Percentiles rank a stretch among this genome's conserved stretches.
Evolutionary conservation across 2,888 invertebrate genomes (phyloP).

Genomic region (Apodemia duryi): DNA sequence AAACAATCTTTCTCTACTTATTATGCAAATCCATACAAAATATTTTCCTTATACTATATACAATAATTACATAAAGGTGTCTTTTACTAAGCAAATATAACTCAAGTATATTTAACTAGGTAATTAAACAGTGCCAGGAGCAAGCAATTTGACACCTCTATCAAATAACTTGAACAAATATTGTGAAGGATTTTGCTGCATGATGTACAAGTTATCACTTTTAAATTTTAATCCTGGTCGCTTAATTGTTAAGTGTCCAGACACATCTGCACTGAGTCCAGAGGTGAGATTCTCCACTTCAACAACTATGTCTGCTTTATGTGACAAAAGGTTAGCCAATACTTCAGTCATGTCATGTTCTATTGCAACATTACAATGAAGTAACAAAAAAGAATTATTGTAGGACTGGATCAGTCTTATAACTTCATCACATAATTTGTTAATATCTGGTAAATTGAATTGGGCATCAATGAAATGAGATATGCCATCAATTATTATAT

Average conservation of each 20-base stretch:
- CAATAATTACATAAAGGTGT: no score
- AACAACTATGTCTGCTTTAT: slow-evolving; percentile 81
- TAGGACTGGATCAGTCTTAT: slow-evolving; percentile 50
- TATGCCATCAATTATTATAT: slow-evolving; percentile 85
- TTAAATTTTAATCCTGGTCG: slow-evolving; percentile 58
- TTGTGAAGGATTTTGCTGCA: slow-evolving; percentile 48
- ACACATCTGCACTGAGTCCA: slow-evolving; percentile 85
- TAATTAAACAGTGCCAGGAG: slow-evolving; percentile 79
- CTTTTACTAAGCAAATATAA: not conserved
- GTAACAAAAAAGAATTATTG: slow-evolving; percentile 61
- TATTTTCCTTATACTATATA: no score
- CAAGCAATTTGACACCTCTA: slow-evolving; percentile 85
- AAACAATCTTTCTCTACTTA: no score
- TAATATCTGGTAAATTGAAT: slow-evolving; percentile 71
- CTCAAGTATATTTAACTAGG: slow-evolving; percentile 10
- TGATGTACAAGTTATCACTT: slow-evolving; percentile 43
- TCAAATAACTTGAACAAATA: slow-evolving; percentile 86
- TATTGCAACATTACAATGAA: slow-evolving; percentile 80
- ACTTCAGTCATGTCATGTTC: slow-evolving; percentile 78
- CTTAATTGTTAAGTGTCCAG: slow-evolving; percentile 82
- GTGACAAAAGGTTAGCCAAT: slow-evolving; percentile 80
- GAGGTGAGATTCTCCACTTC: slow-evolving; percentile 84
- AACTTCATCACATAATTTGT: slow-evolving; percentile 67
- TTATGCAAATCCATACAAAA: no score
- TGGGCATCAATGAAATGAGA: slow-evolving; percentile 85